A percentile compares a stretch with the other conserved stretches of the same genome.
Conservation (phyloP, 2,113 vertebrate genomes). For the Carlito syrichta region DNA sequence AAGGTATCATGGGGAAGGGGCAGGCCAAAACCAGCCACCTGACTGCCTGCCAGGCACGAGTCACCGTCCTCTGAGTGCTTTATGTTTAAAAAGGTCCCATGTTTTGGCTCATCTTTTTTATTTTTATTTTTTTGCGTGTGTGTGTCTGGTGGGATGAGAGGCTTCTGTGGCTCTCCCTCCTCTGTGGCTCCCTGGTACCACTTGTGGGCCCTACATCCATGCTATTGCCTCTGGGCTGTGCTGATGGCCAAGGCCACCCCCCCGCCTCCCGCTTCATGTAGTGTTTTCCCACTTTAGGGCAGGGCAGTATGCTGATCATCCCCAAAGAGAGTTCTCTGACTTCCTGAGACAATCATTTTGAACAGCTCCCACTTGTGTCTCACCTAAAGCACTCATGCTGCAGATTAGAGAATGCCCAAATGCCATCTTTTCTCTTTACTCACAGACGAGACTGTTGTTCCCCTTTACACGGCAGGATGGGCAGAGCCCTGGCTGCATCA, state of each 20-base stretch:
- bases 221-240: not conserved
- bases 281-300: not conserved
- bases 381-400: not conserved
- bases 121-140: not conserved
- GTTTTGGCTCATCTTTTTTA: not conserved
- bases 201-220: not conserved
- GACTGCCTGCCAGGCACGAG: not conserved
- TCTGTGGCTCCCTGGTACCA: not conserved
- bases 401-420: not conserved
- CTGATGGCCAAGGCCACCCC: not conserved
- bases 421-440: not conserved
- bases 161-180: not conserved
- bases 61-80: not conserved
- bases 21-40: not conserved
- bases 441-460: not conserved
- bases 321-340: not conserved
- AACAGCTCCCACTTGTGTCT: not conserved
- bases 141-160: not conserved
- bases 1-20: not conserved
- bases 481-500: not conserved
- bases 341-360: not conserved
- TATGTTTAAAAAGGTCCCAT: fast-evolving
- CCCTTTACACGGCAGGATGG: not conserved
- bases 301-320: no score
- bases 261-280: not conserved